phyloP scores from a whole-genome alignment of 1,140 invertebrate species.

The Hestina assimilis region DNA sequence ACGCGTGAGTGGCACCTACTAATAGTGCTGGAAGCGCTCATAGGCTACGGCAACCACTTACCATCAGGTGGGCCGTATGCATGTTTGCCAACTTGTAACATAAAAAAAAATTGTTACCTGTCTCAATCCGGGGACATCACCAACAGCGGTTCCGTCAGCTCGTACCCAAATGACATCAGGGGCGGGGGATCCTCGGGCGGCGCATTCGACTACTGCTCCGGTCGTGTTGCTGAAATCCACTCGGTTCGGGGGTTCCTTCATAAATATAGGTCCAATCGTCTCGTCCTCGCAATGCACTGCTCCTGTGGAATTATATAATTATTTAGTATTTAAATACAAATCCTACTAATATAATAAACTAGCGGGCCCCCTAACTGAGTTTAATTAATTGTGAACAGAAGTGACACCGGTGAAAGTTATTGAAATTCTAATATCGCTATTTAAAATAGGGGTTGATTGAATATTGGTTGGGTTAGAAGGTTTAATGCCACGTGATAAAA shows the following conservation, averaged over 20 bases:
- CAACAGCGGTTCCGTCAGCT: constrained; percentile 91
- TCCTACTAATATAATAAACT: neutral
- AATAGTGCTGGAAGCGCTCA: too few species aligned
- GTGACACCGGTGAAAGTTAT: too few species aligned
- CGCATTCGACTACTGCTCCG: constrained; percentile 94
- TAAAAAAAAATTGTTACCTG: constrained; percentile 79
- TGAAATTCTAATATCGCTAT: too few species aligned
- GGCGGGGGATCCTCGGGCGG: constrained; percentile 92
- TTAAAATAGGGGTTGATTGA: too few species aligned
- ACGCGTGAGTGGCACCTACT: too few species aligned
- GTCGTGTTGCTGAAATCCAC: constrained; percentile 97
- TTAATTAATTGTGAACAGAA: too few species aligned
- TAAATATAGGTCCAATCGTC: constrained; percentile 92
- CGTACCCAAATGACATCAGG: constrained; percentile 96
- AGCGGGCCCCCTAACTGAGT: too few species aligned
- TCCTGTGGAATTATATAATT: constrained; percentile 40
- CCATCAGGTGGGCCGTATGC: too few species aligned
- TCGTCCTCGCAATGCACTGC: constrained; percentile 82
- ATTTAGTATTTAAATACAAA: neutral
- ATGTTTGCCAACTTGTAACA: too few species aligned
- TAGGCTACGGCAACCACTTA: too few species aligned
- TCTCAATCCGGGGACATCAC: constrained; percentile 91
- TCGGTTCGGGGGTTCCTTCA: constrained; percentile 93
- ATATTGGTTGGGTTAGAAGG: too few species aligned
- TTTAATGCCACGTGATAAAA: too few species aligned